Percentiles rank a stretch among this genome's conserved stretches.
phyloP scores from a whole-genome alignment of 2,888 invertebrate species.

The Drosophila neotestacea region DNA sequence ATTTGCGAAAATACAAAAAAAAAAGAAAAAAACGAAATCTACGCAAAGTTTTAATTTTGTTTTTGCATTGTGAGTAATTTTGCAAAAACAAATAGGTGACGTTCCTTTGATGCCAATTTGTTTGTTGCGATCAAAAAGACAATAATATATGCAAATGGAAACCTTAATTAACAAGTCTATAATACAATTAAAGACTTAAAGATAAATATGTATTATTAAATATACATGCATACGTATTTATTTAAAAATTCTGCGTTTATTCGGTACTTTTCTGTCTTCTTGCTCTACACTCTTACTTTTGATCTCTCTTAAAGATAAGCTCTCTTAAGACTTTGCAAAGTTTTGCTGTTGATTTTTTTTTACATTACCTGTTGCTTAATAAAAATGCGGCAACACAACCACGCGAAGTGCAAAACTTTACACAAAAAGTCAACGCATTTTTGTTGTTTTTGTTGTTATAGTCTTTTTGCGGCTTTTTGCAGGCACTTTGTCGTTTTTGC shows the following conservation, averaged over 20 bases:
- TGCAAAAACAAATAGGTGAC: too few species aligned
- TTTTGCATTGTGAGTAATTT: too few species aligned
- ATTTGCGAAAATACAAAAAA: too few species aligned
- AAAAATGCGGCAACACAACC: conserved; percentile 29
- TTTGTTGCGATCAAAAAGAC: too few species aligned
- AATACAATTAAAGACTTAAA: too few species aligned
- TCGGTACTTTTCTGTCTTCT: neutral
- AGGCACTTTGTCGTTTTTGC: conserved; percentile 36
- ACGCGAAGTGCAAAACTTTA: conserved; percentile 31
- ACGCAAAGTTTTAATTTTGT: too few species aligned
- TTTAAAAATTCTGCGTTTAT: neutral
- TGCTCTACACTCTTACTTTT: neutral
- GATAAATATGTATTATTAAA: too few species aligned
- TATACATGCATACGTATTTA: too few species aligned
- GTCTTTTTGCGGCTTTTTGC: conserved; percentile 43
- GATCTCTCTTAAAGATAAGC: neutral
- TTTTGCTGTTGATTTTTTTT: conserved; percentile 5
- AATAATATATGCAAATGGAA: too few species aligned
- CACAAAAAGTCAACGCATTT: conserved; percentile 50
- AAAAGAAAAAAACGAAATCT: too few species aligned
- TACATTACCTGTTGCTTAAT: conserved; percentile 61
- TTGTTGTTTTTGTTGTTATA: conserved; percentile 16
- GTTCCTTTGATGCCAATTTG: too few species aligned
- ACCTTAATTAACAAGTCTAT: too few species aligned
- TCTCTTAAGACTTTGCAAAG: conserved; percentile 12